phyloP scores from a whole-genome alignment of 2,113 vertebrate genomes.

The Podiceps cristatus region DNA sequence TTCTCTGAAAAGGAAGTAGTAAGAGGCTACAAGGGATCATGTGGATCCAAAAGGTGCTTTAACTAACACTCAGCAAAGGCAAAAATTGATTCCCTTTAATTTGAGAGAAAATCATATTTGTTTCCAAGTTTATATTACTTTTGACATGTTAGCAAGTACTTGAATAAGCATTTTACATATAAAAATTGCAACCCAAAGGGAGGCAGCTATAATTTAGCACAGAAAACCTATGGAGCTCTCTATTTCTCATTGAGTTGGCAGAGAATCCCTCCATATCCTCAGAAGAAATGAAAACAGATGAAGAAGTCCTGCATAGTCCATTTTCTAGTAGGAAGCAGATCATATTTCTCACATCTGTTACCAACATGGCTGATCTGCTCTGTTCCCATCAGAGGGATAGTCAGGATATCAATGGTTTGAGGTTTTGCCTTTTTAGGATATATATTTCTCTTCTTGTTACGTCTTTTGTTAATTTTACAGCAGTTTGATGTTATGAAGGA shows the following conservation, averaged over 20 bases:
- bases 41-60: background rate
- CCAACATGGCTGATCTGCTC: background rate
- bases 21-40: background rate
- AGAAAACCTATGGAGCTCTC: background rate
- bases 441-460: conserved; percentile 10
- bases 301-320: background rate
- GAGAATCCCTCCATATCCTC: background rate
- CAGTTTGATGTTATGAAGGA: background rate
- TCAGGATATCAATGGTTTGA: conserved; percentile 14
- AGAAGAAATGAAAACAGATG: conserved; percentile 34
- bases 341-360: conserved; percentile 19
- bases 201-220: background rate
- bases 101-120: background rate
- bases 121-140: background rate
- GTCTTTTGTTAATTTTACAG: conserved; percentile 21
- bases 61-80: background rate
- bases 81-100: background rate
- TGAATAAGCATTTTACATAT: background rate
- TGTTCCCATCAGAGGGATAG: background rate
- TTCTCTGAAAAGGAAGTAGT: background rate
- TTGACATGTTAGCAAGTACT: background rate
- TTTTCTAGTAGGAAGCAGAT: background rate
- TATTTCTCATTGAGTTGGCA: conserved; percentile 4
- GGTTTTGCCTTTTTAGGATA: conserved; percentile 8
- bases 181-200: background rate